These are phyloP conservation scores for Pseudococcus longispinus DNA, from an alignment of 2,888 invertebrate genomes.

Conservation along the genomic window DNA sequence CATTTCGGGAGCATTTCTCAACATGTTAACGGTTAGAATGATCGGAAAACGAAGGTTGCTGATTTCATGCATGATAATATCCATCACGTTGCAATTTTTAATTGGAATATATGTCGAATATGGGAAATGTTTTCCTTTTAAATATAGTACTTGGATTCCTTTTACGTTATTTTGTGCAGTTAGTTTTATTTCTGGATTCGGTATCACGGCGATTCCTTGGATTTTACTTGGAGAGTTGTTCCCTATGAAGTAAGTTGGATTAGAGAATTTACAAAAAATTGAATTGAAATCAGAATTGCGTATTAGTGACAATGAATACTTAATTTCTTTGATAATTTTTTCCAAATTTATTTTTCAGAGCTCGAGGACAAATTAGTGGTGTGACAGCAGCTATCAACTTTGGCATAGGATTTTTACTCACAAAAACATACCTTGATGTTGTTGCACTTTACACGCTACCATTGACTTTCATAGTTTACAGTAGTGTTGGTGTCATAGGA, in stretches of 20 bases:
- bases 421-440: slow-evolving; percentile 21
- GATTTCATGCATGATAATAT: background rate
- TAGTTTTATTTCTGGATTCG: slow-evolving; percentile 41
- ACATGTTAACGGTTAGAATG: slow-evolving; percentile 17
- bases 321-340: too few relatives aligned
- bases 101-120: background rate
- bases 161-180: background rate
- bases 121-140: background rate
- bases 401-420: slow-evolving; percentile 4
- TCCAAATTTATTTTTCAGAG: too few relatives aligned
- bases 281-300: background rate
- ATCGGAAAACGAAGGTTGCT: background rate
- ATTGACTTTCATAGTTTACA: slow-evolving; percentile 8
- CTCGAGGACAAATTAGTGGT: slow-evolving; percentile 34
- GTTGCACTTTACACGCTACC: background rate
- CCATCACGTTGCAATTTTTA: background rate
- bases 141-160: background rate
- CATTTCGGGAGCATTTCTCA: slow-evolving; percentile 20
- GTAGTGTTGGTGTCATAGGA: background rate
- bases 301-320: too few relatives aligned
- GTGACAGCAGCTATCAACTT: slow-evolving; percentile 29
- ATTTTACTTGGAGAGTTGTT: slow-evolving; percentile 42
- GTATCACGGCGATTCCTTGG: slow-evolving; percentile 41
- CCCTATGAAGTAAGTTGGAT: slow-evolving; percentile 3
- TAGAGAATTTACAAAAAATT: background rate